Percentiles rank a stretch among this genome's conserved stretches.
phyloP scores from a whole-genome alignment of 2,888 invertebrate genomes.

The Lithophane socia region DNA sequence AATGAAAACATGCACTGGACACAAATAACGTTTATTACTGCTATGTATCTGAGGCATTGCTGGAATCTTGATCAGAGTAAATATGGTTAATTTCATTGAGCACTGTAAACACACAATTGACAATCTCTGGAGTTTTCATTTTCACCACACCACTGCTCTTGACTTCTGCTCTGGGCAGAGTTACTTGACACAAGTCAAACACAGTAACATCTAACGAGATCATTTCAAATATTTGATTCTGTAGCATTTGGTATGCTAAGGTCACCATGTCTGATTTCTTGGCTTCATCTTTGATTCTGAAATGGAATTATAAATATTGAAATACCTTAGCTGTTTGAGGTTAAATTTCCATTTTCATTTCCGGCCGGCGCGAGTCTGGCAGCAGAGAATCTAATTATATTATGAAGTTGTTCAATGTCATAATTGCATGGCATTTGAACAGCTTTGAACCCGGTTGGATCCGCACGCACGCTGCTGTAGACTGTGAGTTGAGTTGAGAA shows the following conservation, averaged over 20 bases:
- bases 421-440: too few relatives aligned
- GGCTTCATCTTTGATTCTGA: constrained; percentile 76
- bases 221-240: constrained; percentile 82
- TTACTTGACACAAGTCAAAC: constrained; percentile 80
- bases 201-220: constrained; percentile 79
- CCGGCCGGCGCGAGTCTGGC: too few relatives aligned
- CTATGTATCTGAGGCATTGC: constrained; percentile 54
- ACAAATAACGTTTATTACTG: constrained; percentile 14
- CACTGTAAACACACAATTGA: constrained; percentile 82
- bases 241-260: constrained; percentile 80
- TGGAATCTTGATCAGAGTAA: constrained; percentile 51
- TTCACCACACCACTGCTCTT: constrained; percentile 82
- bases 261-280: constrained; percentile 75
- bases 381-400: too few relatives aligned
- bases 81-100: constrained; percentile 79
- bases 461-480: too few relatives aligned
- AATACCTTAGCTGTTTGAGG: not conserved
- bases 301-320: constrained; percentile 58
- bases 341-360: too few relatives aligned
- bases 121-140: constrained; percentile 84
- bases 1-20: constrained; percentile 8
- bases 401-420: too few relatives aligned
- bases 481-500: too few relatives aligned
- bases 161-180: constrained; percentile 82
- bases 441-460: too few relatives aligned